Conservation (phyloP, 1,140 invertebrate genomes). For the Neoseiulus cucumeris region DNA sequence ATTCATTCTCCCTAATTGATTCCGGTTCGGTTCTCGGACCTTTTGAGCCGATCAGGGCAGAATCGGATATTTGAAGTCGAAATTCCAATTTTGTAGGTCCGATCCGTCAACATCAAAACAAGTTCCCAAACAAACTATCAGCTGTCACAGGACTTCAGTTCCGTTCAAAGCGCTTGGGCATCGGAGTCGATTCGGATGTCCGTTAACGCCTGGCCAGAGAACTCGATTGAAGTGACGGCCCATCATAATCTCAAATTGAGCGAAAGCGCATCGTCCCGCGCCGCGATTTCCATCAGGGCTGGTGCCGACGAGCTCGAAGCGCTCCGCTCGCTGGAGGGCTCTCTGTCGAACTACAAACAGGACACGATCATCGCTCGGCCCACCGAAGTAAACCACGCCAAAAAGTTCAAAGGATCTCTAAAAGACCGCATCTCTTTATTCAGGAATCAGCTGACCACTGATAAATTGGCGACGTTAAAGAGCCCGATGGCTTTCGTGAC, state of each 20-base stretch:
- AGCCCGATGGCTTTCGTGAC: conserved; percentile 7
- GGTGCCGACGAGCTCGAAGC: background rate
- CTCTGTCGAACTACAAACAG: background rate
- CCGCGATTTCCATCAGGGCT: background rate
- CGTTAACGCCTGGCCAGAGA: background rate
- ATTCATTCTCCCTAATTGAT: too few relatives aligned
- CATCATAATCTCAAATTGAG: background rate
- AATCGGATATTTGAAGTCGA: too few relatives aligned
- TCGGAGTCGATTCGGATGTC: conserved; percentile 9
- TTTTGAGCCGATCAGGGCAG: too few relatives aligned
- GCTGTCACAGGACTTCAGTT: background rate
- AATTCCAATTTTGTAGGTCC: background rate
- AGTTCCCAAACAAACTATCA: conserved; percentile 4
- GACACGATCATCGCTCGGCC: conserved; percentile 4
- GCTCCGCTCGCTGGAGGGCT: background rate
- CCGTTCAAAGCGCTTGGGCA: background rate
- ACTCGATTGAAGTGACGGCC: background rate
- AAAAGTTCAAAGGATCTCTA: background rate
- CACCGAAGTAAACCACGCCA: background rate
- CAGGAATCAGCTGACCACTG: background rate
- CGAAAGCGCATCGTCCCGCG: background rate
- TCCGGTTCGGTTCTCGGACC: too few relatives aligned
- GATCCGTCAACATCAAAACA: background rate
- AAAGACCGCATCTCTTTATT: background rate
- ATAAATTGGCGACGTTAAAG: background rate